Evolutionary conservation across 2,888 invertebrate genomes (phyloP).

Genomic region (Bellardia bayeri): DNA sequence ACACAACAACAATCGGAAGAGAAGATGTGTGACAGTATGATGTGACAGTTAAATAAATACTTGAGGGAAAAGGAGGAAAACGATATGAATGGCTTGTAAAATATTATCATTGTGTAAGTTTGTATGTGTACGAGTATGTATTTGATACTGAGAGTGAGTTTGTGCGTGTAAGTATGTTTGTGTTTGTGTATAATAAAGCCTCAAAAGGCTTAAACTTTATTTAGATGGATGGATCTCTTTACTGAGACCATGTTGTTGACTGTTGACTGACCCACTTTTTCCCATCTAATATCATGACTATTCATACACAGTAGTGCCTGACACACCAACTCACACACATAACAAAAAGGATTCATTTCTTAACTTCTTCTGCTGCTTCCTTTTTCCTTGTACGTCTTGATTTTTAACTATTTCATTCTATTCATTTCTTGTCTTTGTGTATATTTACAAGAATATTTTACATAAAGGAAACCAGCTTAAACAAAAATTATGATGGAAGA

Average conservation of each 20-base stretch:
- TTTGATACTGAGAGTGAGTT: neutral
- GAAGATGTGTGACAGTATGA: slow-evolving; percentile 28
- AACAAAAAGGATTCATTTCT: slow-evolving; percentile 27
- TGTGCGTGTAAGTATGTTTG: neutral
- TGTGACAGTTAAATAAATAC: slow-evolving; percentile 47
- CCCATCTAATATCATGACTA: slow-evolving; percentile 53
- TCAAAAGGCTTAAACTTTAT: slow-evolving; percentile 48
- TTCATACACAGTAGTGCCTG: slow-evolving; percentile 6
- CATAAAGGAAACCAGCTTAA: slow-evolving; percentile 49
- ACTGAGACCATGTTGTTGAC: slow-evolving; percentile 39
- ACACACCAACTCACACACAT: neutral
- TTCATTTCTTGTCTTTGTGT: slow-evolving; percentile 6
- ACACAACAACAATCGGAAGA: neutral
- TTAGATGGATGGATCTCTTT: slow-evolving; percentile 39
- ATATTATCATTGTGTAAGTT: slow-evolving; percentile 10
- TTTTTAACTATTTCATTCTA: neutral
- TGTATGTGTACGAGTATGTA: too few relatives aligned
- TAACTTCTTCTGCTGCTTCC: neutral
- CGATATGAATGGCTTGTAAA: slow-evolving; percentile 13
- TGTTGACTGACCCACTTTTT: slow-evolving; percentile 58
- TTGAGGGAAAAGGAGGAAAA: neutral
- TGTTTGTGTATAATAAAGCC: slow-evolving; percentile 36
- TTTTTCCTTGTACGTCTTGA: neutral
- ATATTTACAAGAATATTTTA: slow-evolving; percentile 2
- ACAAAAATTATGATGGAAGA: slow-evolving; percentile 47